Base-by-base conservation (phyloP, 1,140 invertebrate genomes). In the Drosophila mauritiana region DNA sequence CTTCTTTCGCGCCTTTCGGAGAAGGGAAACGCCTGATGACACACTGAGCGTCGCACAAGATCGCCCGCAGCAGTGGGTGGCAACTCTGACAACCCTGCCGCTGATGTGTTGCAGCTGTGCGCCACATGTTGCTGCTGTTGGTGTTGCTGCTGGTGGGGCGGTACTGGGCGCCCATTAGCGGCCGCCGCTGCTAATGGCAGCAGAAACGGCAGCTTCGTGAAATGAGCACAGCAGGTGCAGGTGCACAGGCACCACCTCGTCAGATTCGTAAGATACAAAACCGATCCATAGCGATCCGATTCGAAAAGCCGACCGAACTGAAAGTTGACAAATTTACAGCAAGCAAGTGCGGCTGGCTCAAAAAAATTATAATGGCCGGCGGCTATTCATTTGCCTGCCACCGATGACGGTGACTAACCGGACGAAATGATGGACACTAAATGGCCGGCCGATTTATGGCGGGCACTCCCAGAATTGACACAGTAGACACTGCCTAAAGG, bases 311-410 rank as follows among this genome's bases (percentile, higher is more conserved):
- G 68, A 58, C 57, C 70, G 34, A 74, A 52, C 78, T 63, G 75
- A 86, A 86, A 83, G 83, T 86, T 86, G 83, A 88, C 83, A 88
- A 88, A 88, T 88, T 88, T 80, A 88, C 83, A 88, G 79, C 83
- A 17, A 51, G 51, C 68, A 42, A 25, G 37, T 64, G 73, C 72
- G 62, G 61, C 49, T 69, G 65, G 61, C 61, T 65, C 62, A 58
- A 55, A 86, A 83, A 86, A 31, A 31, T 31, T 31, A 31, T 31
- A 31, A 88, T 83, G 83, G 84, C 84, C 83, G 84, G 53, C 46
- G 61, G 83, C 83, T 73, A 89, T 89, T 83, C 79, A 88, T 86
- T 88, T 86, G 83, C 67, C 81, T 84, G 73, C 55, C 58, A 49
- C 64, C 20, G 56, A 15, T 56, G 58, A 31, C 70, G 78, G 76